Conservation (phyloP, 2,113 vertebrate genomes). For the Gila orcuttii region DNA sequence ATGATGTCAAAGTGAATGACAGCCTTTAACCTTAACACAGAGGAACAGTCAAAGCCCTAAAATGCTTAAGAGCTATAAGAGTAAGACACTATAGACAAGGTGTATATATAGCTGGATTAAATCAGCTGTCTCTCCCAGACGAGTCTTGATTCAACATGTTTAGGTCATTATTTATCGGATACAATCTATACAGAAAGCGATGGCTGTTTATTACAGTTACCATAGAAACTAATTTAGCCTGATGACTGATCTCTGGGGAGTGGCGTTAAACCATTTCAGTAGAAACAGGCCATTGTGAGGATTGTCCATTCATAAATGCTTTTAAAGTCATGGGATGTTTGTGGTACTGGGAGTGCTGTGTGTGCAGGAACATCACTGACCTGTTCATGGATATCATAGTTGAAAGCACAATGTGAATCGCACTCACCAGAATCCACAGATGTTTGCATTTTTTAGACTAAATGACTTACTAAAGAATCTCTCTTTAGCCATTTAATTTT, state of each 20-base stretch:
- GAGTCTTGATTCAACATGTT: constrained; percentile 27
- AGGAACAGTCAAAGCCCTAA: neutral
- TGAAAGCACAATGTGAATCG: neutral
- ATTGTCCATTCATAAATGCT: neutral
- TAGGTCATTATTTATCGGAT: constrained; percentile 9
- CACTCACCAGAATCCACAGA: neutral
- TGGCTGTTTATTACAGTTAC: constrained; percentile 24
- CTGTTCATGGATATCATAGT: neutral
- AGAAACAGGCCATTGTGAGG: neutral
- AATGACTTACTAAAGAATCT: too few relatives aligned
- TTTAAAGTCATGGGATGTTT: neutral
- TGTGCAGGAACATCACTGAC: constrained; percentile 8
- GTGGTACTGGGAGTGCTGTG: constrained; percentile 1
- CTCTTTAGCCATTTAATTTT: neutral
- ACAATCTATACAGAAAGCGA: constrained; percentile 14
- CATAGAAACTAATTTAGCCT: constrained; percentile 19
- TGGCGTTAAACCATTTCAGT: constrained; percentile 11
- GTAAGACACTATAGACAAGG: neutral
- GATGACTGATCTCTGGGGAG: constrained; percentile 33
- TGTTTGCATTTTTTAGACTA: neutral
- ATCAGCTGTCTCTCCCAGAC: constrained; percentile 2
- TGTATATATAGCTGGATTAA: constrained; percentile 26
- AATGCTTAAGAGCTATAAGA: constrained; percentile 12
- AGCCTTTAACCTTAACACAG: neutral
- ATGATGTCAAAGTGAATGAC: neutral